Evolutionary conservation across 2,113 vertebrate genomes (phyloP), one percentile per base, ranked within the genome.

Genomic region (Chamaea fasciata): DNA sequence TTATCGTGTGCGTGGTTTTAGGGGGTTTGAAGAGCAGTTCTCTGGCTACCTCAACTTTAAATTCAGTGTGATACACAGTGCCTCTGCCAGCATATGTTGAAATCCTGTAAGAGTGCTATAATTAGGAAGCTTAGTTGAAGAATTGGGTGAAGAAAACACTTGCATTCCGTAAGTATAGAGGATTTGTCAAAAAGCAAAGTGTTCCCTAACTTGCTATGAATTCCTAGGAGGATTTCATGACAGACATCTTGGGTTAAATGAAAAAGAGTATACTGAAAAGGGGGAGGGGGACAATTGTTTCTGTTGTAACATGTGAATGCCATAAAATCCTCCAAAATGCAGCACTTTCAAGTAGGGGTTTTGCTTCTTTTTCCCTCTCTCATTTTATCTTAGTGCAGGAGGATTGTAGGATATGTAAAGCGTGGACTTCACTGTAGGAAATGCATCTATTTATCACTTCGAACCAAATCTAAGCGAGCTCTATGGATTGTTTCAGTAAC

Each of bases 1-100:
- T 55, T 15, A 12, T 23, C 1, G 0, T 2, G 4, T 16, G 26
- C 4, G 0, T 26, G 63, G 24, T 2, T 42, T 73, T n/a, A 27
- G 55, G 9, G 49, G 49, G 11, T 53, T 62, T 75, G 49, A 67
- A 71, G 65, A 89, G 35, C 41, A 70, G 13, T 39, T 91, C 42
- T 4, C 16, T 78, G 87, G 35, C 74, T 47, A 17, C 44, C 44
- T 67, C 5, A 6, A 6, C 56, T 92, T 92, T 7, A 64, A 53
- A 94, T 79, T 85, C 90, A 37, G 56, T 7, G 81, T 70, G 50
- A 31, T 57, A 3, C 37, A 20, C 76, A 50, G 73, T 0, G 3
- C 80, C 74, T 77, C 83, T 44, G 56, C 57, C 92, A 20, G 78
- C 33, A 1, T 50, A 14, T 52, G 33, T 7, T 69, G 56, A 91